phyloP scores from a whole-genome alignment of 2,113 vertebrate genomes.

The Vanacampus margaritifer region DNA sequence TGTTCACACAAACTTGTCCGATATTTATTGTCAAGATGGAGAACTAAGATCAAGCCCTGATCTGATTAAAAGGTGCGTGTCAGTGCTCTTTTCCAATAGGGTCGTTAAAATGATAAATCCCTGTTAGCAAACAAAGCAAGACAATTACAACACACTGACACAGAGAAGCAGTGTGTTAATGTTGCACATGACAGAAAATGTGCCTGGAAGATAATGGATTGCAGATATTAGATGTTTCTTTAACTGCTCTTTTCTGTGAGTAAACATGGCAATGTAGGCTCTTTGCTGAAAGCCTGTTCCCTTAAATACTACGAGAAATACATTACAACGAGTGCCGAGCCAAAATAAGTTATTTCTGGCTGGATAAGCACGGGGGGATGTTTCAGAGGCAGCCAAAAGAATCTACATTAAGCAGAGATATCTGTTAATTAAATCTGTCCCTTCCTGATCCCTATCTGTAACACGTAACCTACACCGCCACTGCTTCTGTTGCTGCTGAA shows the following conservation, averaged over 20 bases:
- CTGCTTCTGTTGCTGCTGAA: constrained; percentile 23
- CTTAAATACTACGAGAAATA: constrained; percentile 59
- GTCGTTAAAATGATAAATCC: constrained; percentile 69
- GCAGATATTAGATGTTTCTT: constrained; percentile 45
- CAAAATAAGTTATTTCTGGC: constrained; percentile 70
- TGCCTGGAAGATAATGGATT: constrained; percentile 29
- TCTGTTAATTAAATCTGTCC: constrained; percentile 78
- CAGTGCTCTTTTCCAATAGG: not conserved
- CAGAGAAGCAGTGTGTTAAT: constrained; percentile 19
- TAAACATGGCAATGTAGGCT: constrained; percentile 54
- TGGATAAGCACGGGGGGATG: constrained; percentile 66
- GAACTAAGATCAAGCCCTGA: not conserved
- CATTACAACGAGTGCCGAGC: constrained; percentile 58
- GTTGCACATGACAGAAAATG: constrained; percentile 15
- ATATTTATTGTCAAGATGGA: not conserved
- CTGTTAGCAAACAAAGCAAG: constrained; percentile 57
- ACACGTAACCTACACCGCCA: constrained; percentile 66
- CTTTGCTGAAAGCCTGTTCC: constrained; percentile 43
- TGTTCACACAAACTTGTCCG: not conserved
- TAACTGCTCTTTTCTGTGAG: constrained; percentile 48
- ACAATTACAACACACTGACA: constrained; percentile 42
- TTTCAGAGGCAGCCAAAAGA: constrained; percentile 66
- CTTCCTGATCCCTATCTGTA: constrained; percentile 68
- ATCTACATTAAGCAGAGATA: constrained; percentile 74
- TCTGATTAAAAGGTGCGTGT: not conserved